These are phyloP conservation scores for Anser cygnoides DNA, from an alignment of 2,113 vertebrate species.

Conservation along the genomic window DNA sequence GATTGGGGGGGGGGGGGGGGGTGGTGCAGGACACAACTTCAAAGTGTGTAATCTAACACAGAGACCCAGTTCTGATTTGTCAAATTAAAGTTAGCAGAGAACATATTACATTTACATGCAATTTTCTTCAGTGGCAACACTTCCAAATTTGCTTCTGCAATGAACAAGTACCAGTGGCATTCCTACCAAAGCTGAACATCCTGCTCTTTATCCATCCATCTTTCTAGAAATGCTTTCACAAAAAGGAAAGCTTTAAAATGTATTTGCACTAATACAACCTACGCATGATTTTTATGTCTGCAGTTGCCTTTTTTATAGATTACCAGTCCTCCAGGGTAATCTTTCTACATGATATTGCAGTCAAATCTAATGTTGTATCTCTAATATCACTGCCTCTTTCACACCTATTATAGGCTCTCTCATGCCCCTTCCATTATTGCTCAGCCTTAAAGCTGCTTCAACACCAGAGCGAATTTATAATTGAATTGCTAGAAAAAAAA, in stretches of 20 bases:
- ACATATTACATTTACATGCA: background rate
- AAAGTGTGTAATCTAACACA: background rate
- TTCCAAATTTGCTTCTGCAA: background rate
- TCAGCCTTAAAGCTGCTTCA: slow-evolving; percentile 14
- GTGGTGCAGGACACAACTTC: background rate
- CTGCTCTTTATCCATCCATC: background rate
- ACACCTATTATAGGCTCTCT: background rate
- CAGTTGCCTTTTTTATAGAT: slow-evolving; percentile 37
- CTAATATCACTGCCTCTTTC: slow-evolving; percentile 28
- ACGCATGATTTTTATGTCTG: slow-evolving; percentile 5
- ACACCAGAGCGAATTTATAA: slow-evolving; percentile 1
- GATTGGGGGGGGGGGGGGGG: background rate
- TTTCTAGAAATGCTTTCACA: background rate
- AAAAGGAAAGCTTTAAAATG: slow-evolving; percentile 33
- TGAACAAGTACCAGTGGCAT: background rate
- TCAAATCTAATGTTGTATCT: slow-evolving; percentile 21
- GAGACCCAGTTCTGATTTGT: background rate
- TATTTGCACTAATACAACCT: slow-evolving; percentile 33
- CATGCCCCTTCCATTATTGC: background rate
- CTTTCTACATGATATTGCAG: slow-evolving; percentile 17
- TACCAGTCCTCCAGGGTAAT: background rate
- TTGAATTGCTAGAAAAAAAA: slow-evolving; percentile 14
- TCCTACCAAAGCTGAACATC: background rate
- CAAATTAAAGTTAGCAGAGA: background rate
- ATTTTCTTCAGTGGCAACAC: background rate